Conservation (phyloP, 92 coral and sea anemone genomes). For the Meandrina meandrites region DNA sequence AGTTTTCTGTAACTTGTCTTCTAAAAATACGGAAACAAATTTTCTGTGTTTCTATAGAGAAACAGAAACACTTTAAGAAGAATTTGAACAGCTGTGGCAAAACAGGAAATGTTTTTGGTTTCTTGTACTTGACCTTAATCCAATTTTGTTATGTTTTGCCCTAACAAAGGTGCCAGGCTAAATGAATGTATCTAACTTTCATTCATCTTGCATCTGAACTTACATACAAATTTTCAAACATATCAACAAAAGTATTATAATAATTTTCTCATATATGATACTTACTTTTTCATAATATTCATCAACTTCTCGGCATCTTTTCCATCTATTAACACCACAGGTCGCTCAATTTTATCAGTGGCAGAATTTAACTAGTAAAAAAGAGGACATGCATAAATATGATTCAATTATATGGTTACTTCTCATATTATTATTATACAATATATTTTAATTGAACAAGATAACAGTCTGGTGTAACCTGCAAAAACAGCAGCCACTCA, state of each 20-base stretch:
- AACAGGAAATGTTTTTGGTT: not conserved
- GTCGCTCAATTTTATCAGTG: conserved; percentile 65
- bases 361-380: conserved; percentile 77
- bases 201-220: too few species aligned
- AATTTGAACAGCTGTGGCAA: not conserved
- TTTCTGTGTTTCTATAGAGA: not conserved
- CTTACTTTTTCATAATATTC: conserved; percentile 86
- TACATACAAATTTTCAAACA: too few species aligned
- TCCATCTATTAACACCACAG: conserved; percentile 86
- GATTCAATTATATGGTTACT: too few species aligned
- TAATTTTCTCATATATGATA: not conserved
- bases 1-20: not conserved
- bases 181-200: too few species aligned
- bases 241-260: too few species aligned
- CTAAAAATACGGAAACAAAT: not conserved
- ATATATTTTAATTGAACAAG: too few species aligned
- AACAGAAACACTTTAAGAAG: not conserved
- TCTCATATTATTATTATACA: too few species aligned
- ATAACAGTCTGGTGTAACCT: too few species aligned
- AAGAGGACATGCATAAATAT: conserved; percentile 6
- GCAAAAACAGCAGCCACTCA: too few species aligned
- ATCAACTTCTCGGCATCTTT: conserved; percentile 89
- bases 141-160: not conserved
- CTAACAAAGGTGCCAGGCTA: too few species aligned
- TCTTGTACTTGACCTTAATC: not conserved